Percentiles rank a stretch among this genome's conserved stretches.
These are phyloP conservation scores for Vireo altiloquus DNA, from an alignment of 2,113 vertebrate genomes.

Conservation along the genomic window DNA sequence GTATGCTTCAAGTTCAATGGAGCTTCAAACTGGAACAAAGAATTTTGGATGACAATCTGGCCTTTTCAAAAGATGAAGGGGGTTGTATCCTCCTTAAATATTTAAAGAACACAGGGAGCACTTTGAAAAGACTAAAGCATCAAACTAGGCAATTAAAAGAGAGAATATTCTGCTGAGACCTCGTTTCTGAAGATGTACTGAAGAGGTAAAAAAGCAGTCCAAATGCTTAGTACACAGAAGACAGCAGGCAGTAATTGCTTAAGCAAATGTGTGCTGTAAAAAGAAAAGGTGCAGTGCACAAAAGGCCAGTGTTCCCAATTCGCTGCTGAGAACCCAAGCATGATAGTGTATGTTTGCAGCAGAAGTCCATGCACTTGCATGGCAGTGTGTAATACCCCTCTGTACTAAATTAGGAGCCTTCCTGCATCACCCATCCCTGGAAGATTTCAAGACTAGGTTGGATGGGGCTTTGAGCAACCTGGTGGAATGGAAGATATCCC, in stretches of 20 bases:
- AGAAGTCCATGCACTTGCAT: neutral
- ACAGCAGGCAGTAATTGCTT: neutral
- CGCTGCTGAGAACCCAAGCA: neutral
- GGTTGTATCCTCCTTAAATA: conserved; percentile 27
- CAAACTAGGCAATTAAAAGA: conserved; percentile 29
- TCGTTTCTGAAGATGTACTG: neutral
- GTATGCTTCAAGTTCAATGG: conserved; percentile 5
- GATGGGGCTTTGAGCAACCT: neutral
- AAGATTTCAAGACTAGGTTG: neutral
- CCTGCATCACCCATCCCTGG: too few species aligned
- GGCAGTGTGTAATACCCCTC: neutral
- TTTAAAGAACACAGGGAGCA: conserved; percentile 13
- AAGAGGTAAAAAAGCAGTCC: neutral
- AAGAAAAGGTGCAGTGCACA: neutral
- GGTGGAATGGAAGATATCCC: neutral
- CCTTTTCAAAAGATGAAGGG: conserved; percentile 6
- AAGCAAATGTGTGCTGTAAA: neutral
- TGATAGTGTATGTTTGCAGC: neutral
- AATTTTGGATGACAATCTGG: neutral
- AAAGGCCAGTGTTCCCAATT: neutral
- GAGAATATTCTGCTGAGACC: conserved; percentile 16
- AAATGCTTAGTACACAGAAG: neutral
- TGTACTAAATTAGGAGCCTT: neutral
- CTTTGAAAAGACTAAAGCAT: conserved; percentile 17
- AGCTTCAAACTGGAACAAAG: neutral